phyloP scores from a whole-genome alignment of 2,113 vertebrate species.

The Corythoichthys intestinalis region DNA sequence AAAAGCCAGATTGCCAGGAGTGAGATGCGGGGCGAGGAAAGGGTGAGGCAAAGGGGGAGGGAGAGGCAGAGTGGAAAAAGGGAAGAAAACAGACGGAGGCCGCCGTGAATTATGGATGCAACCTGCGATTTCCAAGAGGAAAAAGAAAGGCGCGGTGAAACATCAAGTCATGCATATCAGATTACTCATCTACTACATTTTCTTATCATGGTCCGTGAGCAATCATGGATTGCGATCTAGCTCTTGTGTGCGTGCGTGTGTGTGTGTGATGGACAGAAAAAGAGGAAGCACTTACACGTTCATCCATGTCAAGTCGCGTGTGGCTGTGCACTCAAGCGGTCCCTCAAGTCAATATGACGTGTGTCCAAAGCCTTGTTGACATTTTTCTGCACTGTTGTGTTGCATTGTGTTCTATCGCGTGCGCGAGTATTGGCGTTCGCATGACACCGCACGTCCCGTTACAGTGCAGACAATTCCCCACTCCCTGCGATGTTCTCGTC shows the following conservation, averaged over 20 bases:
- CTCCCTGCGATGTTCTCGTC: background rate
- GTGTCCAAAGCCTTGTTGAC: slow-evolving; percentile 28
- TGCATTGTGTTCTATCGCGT: slow-evolving; percentile 7
- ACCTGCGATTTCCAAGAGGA: slow-evolving; percentile 74
- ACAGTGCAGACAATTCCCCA: background rate
- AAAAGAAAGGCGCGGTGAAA: slow-evolving; percentile 70
- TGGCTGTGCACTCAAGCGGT: slow-evolving; percentile 45
- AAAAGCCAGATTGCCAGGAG: slow-evolving; percentile 70
- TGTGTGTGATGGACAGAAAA: slow-evolving; percentile 37
- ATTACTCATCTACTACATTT: slow-evolving; percentile 73
- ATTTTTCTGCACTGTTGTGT: slow-evolving; percentile 9
- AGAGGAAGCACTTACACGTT: slow-evolving; percentile 41
- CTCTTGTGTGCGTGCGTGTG: slow-evolving; percentile 54
- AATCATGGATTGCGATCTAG: slow-evolving; percentile 68
- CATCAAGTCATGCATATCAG: slow-evolving; percentile 78
- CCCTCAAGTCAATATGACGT: slow-evolving; percentile 33
- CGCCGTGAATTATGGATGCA: slow-evolving; percentile 76
- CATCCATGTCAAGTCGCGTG: slow-evolving; percentile 44
- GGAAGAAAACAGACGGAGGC: slow-evolving; percentile 65
- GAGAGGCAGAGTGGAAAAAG: slow-evolving; percentile 43
- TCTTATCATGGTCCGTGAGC: slow-evolving; percentile 71
- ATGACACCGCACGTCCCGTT: slow-evolving; percentile 1
- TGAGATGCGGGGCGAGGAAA: slow-evolving; percentile 51
- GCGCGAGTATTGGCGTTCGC: slow-evolving; percentile 1
- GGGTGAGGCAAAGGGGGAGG: slow-evolving; percentile 20